Conservation (phyloP, 2,888 invertebrate species). For the Neelides folsomi region DNA sequence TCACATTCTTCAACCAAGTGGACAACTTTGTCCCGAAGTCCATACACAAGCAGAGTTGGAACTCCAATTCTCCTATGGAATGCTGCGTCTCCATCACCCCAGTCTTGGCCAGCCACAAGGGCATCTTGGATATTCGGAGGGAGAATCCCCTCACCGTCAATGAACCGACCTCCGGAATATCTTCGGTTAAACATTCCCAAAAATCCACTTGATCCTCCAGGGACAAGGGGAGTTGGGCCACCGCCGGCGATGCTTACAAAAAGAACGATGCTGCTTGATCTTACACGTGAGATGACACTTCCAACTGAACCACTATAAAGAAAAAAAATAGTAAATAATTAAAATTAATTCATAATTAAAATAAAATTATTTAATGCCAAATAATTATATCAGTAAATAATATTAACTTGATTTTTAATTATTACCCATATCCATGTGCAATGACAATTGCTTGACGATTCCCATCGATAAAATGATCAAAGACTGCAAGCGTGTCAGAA, state of each 20-base stretch:
- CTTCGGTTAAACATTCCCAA: not conserved
- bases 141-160: slow-evolving; percentile 26
- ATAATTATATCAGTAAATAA: not conserved
- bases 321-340: not conserved
- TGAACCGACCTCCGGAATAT: slow-evolving; percentile 20
- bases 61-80: slow-evolving; percentile 51
- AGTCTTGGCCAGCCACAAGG: slow-evolving; percentile 49
- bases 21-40: slow-evolving; percentile 50
- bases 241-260: slow-evolving; percentile 53
- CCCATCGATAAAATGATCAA: slow-evolving; percentile 48
- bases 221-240: slow-evolving; percentile 51
- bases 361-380: not conserved
- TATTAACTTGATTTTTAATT: slow-evolving; percentile 6
- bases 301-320: slow-evolving; percentile 25
- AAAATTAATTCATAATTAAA: not conserved
- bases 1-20: slow-evolving; percentile 55
- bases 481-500: slow-evolving; percentile 46
- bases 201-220: slow-evolving; percentile 37
- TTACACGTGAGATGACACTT: slow-evolving; percentile 27
- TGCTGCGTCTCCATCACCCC: slow-evolving; percentile 54
- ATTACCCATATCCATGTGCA: slow-evolving; percentile 56
- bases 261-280: slow-evolving; percentile 24
- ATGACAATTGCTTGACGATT: slow-evolving; percentile 45
- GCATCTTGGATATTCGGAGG: slow-evolving; percentile 38
- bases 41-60: slow-evolving; percentile 53